Evolutionary conservation across 2,113 vertebrate genomes (phyloP), one percentile per base, ranked within the genome.

Genomic region (Indicator maculatus): DNA sequence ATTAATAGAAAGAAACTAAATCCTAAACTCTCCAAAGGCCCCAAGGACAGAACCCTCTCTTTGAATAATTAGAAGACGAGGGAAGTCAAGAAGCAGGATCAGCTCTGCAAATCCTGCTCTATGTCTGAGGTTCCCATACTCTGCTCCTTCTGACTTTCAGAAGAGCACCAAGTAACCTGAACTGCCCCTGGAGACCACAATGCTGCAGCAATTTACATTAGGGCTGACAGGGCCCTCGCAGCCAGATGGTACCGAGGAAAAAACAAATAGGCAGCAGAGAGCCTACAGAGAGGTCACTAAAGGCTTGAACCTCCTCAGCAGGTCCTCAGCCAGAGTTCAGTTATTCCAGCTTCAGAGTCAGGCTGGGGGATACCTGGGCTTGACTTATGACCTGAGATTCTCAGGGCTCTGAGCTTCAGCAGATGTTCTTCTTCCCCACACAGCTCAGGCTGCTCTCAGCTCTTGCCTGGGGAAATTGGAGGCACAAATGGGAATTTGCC

Each of bases 371-470:
- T 1, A 0, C 8, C 5, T 10, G 3, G 47, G 27, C 76, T 78
- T 41, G 55, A 30, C 13, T 45, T 24, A 12, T 19, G 88, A 45
- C 64, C 85, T 0, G 1, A 17, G 45, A 41, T 44, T 2, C n/a
- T 21, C 39, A 26, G 27, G 3, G 72, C 56, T 71, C 31, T 55
- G 16, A 0, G 0, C n/a, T n/a, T 11, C 10, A 41, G 1, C 13
- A 47, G 67, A 55, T 38, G 17, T 11, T 60, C 0, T 0, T 27
- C 38, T 55, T 55, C 27, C 64, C 6, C 4, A 1, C 8, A 64
- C 16, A 17, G 16, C 20, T 3, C 56, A 19, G 58, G 18, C 39
- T 66, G 9, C 65, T 72, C 30, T 27, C 26, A 16, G 16, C 39
- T 36, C 11, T 70, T 47, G 50, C 9, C 33, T 33, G 17, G 12